Evolutionary conservation across 2,888 invertebrate genomes (phyloP).

Genomic region (Peribatodes rhomboidaria): DNA sequence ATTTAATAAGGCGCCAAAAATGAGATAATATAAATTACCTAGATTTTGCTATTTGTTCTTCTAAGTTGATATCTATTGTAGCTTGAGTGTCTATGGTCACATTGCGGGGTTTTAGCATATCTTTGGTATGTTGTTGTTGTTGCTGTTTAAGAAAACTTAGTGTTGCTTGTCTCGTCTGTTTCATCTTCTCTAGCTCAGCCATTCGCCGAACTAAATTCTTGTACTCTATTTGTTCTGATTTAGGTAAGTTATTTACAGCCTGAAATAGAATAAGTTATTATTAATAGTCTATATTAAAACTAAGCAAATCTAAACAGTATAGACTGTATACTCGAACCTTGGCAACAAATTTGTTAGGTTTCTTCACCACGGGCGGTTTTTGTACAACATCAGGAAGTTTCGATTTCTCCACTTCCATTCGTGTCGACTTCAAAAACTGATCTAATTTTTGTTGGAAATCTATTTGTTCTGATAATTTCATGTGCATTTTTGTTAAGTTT

Average conservation of each 20-base stretch:
- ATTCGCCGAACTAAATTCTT: conserved; percentile 79
- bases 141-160: conserved; percentile 57
- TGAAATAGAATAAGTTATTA: conserved; percentile 54
- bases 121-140: conserved; percentile 58
- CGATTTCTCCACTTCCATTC: conserved; percentile 75
- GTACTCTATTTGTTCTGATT: conserved; percentile 82
- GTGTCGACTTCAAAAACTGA: conserved; percentile 75
- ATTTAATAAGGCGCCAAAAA: neutral
- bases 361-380: conserved; percentile 58
- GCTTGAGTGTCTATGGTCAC: conserved; percentile 52
- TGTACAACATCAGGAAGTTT: conserved; percentile 68
- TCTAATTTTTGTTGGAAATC: conserved; percentile 82
- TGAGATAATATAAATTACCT: conserved; percentile 58
- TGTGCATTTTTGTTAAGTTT: conserved; percentile 83
- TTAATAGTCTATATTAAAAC: neutral
- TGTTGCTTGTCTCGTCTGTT: conserved; percentile 71
- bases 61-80: conserved; percentile 58
- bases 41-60: conserved; percentile 74
- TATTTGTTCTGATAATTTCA: conserved; percentile 74
- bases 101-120: conserved; percentile 74
- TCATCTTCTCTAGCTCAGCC: conserved; percentile 82
- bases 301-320: neutral
- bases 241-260: conserved; percentile 80
- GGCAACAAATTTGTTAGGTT: conserved; percentile 73
- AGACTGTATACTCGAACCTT: conserved; percentile 68